Conservation (phyloP, 2,888 invertebrate species). For the Brachypterus glaber region DNA sequence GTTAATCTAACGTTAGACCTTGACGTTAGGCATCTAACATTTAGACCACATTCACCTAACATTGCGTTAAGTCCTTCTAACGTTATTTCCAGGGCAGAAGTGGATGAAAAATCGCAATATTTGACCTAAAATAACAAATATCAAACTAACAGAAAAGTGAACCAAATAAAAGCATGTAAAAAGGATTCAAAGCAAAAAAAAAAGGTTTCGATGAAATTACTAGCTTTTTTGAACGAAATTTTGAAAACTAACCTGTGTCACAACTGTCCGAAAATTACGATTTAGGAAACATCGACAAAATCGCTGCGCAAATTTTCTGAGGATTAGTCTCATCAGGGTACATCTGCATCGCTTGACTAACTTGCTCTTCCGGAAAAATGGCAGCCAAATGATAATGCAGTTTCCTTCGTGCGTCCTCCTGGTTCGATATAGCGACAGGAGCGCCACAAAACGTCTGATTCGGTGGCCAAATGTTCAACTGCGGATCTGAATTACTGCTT, state of each 20-base stretch:
- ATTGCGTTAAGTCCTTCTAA: too few species aligned
- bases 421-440: slow-evolving; percentile 12
- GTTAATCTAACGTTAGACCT: too few species aligned
- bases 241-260: too few species aligned
- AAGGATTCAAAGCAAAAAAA: neutral
- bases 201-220: too few species aligned
- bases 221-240: too few species aligned
- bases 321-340: slow-evolving; percentile 86
- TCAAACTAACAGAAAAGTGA: neutral
- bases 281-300: slow-evolving; percentile 63
- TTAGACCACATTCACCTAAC: too few species aligned
- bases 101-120: too few species aligned
- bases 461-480: slow-evolving; percentile 47
- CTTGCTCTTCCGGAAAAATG: slow-evolving; percentile 84
- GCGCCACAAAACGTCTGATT: slow-evolving; percentile 38
- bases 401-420: slow-evolving; percentile 61
- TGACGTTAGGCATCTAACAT: too few species aligned
- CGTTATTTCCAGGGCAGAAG: too few species aligned
- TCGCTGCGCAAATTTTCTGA: slow-evolving; percentile 80
- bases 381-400: slow-evolving; percentile 84
- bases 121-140: too few species aligned
- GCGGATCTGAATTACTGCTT: slow-evolving; percentile 53
- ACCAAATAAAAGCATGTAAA: neutral
- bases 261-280: slow-evolving; percentile 35
- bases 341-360: slow-evolving; percentile 77